Evolutionary conservation across 2,113 vertebrate genomes (phyloP), one percentile per base, ranked within the genome.

Genomic region (Notothenia coriiceps): DNA sequence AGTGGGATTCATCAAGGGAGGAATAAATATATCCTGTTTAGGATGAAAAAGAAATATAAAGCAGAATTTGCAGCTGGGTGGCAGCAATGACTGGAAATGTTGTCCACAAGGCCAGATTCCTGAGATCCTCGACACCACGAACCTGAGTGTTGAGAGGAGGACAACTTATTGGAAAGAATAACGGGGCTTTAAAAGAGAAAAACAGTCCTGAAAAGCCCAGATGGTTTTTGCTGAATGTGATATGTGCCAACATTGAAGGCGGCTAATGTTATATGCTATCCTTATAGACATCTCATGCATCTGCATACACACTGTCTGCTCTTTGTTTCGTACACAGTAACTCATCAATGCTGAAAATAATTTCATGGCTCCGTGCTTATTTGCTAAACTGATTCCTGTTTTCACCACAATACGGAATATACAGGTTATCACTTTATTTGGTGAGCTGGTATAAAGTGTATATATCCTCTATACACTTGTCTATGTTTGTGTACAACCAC

Each of bases 101-200:
- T 50, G 40, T 77, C 86, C 52, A 75, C 84, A 66, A 76, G 73
- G 59, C 83, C 80, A 82, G 85, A 94, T 93, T 91, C 88, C 92
- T 90, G 85, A 83, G 80, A 93, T 93, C 84, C 86, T 83, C 69
- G 22, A 74, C 82, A 85, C 74, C 87, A 87, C 81, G 81, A 88
- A 87, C 88, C 84, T 81, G 82, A 90, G 85, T 83, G 85, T 84
- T 92, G 88, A 93, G 78, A 87, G 79, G 51, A 82, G 87, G 84
- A 88, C 90, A 88, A 88, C 46, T 84, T 86, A 70, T 84, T 88
- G 91, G 92, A 93, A 94, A 92, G 85, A 92, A 94, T 90, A 78
- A 81, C 6, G 5, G 56, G 66, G 69, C 61, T 91, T 83, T 89
- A 86, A 80, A 88, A 47, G 68, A 86, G 72, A 87, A 92, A 92